phyloP scores from a whole-genome alignment of 2,797 vertebrate genomes.

The Falco novaeseelandiae region DNA sequence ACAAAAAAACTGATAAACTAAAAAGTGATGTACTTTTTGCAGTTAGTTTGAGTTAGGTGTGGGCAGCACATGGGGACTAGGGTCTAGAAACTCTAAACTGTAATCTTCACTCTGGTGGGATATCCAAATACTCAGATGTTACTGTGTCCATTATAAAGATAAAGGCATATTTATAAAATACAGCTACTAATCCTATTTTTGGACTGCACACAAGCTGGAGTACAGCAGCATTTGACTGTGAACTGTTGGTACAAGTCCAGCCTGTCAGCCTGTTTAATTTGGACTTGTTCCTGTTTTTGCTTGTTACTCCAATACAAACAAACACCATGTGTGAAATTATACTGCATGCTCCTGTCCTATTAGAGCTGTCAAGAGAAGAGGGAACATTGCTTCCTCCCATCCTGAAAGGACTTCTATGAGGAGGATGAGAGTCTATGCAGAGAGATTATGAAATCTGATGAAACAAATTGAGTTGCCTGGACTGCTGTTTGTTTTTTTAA shows the following conservation, averaged over 20 bases:
- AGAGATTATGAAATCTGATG: not conserved
- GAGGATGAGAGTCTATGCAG: not conserved
- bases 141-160: not conserved
- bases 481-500: not conserved
- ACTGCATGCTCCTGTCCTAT: not conserved
- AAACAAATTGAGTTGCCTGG: not conserved
- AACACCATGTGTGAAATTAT: not conserved
- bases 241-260: not conserved
- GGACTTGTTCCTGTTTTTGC: not conserved
- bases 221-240: not conserved
- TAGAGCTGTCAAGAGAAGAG: not conserved
- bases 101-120: not conserved
- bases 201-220: not conserved
- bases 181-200: not conserved
- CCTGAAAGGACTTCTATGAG: not conserved
- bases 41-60: not conserved
- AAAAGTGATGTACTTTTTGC: not conserved
- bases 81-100: not conserved
- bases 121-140: not conserved
- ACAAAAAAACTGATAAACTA: constrained; percentile 7
- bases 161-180: not conserved
- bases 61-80: not conserved
- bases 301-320: not conserved
- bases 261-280: not conserved
- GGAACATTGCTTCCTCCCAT: not conserved